Evolutionary conservation across 2,797 vertebrate genomes (phyloP), one percentile per base, ranked within the genome.

Genomic region (Chelon auratus): DNA sequence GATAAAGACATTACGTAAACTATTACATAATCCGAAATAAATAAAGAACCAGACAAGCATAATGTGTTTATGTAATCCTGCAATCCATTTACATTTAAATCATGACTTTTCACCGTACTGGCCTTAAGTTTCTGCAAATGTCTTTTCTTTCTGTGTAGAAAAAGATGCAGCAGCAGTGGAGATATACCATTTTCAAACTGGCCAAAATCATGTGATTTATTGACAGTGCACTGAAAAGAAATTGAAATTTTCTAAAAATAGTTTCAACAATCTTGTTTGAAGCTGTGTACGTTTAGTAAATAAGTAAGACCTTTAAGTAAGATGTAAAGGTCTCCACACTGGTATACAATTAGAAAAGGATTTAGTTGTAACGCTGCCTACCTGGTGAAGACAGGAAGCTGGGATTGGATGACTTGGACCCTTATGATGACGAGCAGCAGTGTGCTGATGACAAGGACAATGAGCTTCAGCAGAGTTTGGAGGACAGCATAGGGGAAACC

Each of bases 361-460:
- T 15, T 43, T 43, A 5, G 14, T 7, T 47, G 5, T 50, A 4
- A 58, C 0, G 3, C 1, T 8, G 14, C 85, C 45, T 93, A 99
- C 97, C 98, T 97, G 90, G 98, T 99, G 87, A 99, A 99, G 47
- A 99, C 97, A 6, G 98, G 98, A 53, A 99, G 95, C 78, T 99
- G 98, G 3, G 98, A 99, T 73, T 99, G 98, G 87, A 99, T 99
- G 85, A 99, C 94, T 48, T 99, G 98, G 61, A 99, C 98, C 86
- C 98, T 94, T 79, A 99, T 47, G 71, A 99, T 97, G 76, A 99
- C 97, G 56, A 99, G 96, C 43, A 99, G 92, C 52, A 99, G 91
- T 0, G 97, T 99, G 91, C 97, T 99, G 86, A 99, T 97, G 92
- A 98, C 92, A 9, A 99, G 94, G 69, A 99, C 97, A 51, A 99